Evolutionary conservation across 2,888 invertebrate genomes (phyloP), one percentile per base, ranked within the genome.

Genomic region (Silvanus unidentatus): DNA sequence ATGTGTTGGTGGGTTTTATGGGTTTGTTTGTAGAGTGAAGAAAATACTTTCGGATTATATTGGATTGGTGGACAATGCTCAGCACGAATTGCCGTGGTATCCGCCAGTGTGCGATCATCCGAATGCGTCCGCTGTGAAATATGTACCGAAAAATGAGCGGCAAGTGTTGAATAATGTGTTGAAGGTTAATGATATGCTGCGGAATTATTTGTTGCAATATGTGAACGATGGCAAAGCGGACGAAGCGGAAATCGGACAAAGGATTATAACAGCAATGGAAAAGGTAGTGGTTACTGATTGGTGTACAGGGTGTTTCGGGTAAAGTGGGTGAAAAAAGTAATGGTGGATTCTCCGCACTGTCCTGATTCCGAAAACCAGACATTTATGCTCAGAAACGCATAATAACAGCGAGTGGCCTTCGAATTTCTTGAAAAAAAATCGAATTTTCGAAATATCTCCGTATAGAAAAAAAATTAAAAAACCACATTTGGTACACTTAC

Each of bases 81-180:
- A 85, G 59, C 84, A 86, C 57, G 78, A 82, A 35, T 69, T 88
- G 49, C 88, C 88, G 2, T 88, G 87, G 87, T 82, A 85, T 63
- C 87, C 87, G 12, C 88, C 88, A 1, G 70, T 77, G 6, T 88
- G 88, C 59, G 73, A 73, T 45, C 58, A 63, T 16, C 59, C 75
- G 64, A 43, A 73, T 38, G 62, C 55, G 30, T 65, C 55, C 29
- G 57, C 60, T 9, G 59, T 63, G 28, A 69, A 68, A 45, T 72
- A 71, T 53, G 62, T 74, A 41, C 68, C 73, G 11, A 49, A 64
- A 16, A 58, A 62, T 9, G 62, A 73, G 35, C 48, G 62, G 49
- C 47, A 61, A 49, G 47, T 60, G 46, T 42, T 64, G 53, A 59
- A 58, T 44, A 55, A 49, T 14, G 55, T 60, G 12, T 42, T 72